Conservation (phyloP, 2,113 vertebrate species). For the Cheirogaleus medius region DNA sequence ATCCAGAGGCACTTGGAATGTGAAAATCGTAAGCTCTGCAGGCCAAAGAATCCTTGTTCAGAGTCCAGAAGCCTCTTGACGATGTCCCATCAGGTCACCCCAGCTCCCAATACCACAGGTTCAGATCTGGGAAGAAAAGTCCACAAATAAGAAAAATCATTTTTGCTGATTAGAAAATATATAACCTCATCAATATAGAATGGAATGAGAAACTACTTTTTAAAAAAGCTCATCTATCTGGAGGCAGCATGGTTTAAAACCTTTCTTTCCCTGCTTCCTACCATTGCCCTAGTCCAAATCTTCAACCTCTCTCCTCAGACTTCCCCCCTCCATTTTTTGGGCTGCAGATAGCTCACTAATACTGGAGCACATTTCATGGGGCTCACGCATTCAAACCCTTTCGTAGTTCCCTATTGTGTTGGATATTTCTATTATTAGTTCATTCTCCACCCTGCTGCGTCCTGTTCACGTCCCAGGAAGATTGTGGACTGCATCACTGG, state of each 20-base stretch:
- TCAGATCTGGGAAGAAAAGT: slow-evolving; percentile 62
- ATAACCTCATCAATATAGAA: background rate
- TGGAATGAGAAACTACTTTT: background rate
- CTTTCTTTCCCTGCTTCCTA: background rate
- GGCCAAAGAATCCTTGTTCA: slow-evolving; percentile 8
- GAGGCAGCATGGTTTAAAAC: background rate
- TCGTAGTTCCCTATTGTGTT: background rate
- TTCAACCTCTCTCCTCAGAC: background rate
- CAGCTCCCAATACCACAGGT: slow-evolving; percentile 27
- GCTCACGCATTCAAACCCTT: background rate
- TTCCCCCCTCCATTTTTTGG: background rate
- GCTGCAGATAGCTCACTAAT: background rate
- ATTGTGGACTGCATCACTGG: background rate
- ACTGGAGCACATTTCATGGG: background rate
- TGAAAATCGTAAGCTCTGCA: slow-evolving; percentile 41
- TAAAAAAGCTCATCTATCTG: background rate
- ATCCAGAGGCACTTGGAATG: slow-evolving; percentile 53
- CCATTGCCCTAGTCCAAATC: background rate
- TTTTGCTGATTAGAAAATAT: slow-evolving; percentile 37
- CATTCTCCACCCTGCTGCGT: background rate
- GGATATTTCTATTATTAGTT: background rate
- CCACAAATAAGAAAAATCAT: slow-evolving; percentile 15
- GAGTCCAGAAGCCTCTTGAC: slow-evolving; percentile 41
- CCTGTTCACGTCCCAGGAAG: background rate
- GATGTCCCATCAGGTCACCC: slow-evolving; percentile 15